phyloP scores from a whole-genome alignment of 2,888 invertebrate genomes.

The Drepana falcataria region DNA sequence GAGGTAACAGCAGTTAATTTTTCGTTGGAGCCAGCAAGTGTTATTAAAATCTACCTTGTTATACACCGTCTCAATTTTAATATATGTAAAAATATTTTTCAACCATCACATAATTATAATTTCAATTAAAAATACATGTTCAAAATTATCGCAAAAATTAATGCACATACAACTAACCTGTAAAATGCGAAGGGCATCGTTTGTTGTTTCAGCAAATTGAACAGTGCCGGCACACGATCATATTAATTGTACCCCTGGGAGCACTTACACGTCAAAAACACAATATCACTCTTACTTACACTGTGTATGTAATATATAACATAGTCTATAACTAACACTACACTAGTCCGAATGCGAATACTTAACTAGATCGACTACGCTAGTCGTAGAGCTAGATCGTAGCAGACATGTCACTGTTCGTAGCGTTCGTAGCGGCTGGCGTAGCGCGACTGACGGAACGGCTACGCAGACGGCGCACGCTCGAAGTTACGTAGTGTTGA shows the following conservation, averaged over 20 bases:
- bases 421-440: constrained; percentile 50
- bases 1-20: neutral
- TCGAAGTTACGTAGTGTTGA: constrained; percentile 28
- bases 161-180: constrained; percentile 68
- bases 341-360: neutral
- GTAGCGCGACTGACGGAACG: constrained; percentile 53
- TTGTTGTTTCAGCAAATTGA: constrained; percentile 52
- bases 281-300: constrained; percentile 33
- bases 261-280: constrained; percentile 33
- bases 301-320: constrained; percentile 17
- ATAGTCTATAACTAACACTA: constrained; percentile 20
- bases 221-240: constrained; percentile 38
- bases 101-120: no score
- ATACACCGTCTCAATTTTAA: neutral
- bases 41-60: neutral
- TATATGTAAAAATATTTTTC: neutral
- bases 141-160: neutral
- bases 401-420: constrained; percentile 30
- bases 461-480: constrained; percentile 58
- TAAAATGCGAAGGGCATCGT: constrained; percentile 62
- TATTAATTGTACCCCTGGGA: constrained; percentile 33
- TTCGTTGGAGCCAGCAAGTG: neutral
- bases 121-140: no score
- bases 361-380: constrained; percentile 23
- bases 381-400: constrained; percentile 36